Conservation (phyloP, 2,797 vertebrate species). For the Monodelphis domestica region DNA sequence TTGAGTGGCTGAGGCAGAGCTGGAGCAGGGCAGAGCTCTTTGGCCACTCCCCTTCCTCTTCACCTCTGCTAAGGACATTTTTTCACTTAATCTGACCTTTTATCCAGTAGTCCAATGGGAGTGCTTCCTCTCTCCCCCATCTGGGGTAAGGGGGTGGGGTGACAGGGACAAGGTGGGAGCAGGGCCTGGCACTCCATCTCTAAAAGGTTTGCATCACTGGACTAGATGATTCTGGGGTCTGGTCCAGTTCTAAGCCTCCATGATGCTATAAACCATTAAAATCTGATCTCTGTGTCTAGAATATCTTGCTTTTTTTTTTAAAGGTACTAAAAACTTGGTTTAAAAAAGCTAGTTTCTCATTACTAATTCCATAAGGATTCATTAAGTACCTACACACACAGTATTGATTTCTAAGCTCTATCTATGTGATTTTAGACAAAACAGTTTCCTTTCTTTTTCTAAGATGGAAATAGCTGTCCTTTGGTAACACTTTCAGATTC, state of each 20-base stretch:
- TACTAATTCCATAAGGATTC: not conserved
- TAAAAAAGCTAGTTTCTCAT: not conserved
- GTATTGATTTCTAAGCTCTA: not conserved
- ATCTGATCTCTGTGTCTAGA: not conserved
- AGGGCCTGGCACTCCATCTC: no score
- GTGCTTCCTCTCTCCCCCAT: no score
- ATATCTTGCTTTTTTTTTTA: not conserved
- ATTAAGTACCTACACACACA: not conserved
- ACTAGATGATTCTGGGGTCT: not conserved
- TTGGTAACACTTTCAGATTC: not conserved
- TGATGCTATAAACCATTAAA: not conserved
- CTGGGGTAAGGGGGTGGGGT: no score
- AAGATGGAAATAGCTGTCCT: not conserved
- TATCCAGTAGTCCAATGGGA: no score
- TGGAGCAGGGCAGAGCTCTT: no score
- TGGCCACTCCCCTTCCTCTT: no score
- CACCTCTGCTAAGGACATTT: no score
- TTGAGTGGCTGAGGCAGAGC: no score
- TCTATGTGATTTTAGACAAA: not conserved
- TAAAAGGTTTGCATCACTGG: no score
- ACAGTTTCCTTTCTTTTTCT: not conserved
- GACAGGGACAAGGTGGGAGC: no score
- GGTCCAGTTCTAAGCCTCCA: not conserved
- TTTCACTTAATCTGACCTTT: no score
- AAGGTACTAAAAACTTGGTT: not conserved